Evolutionary conservation across 1,140 invertebrate species (phyloP), one percentile per base, ranked within the genome.

Genomic region (Galendromus occidentalis): DNA sequence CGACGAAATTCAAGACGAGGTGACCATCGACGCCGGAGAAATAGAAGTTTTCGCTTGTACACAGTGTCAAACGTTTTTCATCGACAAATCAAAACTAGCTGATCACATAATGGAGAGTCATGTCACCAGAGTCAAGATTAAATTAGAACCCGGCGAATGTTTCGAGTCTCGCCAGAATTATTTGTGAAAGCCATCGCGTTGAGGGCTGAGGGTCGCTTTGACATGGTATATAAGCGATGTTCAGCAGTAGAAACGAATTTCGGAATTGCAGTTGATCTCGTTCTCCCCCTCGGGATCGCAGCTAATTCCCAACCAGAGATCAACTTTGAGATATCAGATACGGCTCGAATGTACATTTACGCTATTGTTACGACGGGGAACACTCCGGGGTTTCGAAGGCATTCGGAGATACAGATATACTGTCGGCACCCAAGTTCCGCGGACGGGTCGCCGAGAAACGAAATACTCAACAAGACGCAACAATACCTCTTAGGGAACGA

Each of bases 41-140:
- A 33, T 59, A 1, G 51, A 59, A 25, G 33, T 59, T 25, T 59
- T 59, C 25, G 51, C 51, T 33, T 59, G 51, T 59, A 25, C 51
- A 18, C 51, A 59, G 22, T 59, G 51, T 25, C 25, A 59, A 29
- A 59, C 51, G 12, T 59, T 59, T 33, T 59, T 59, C 51, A 33
- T 59, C 25, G 22, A 25, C 2, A 25, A 59, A 33, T 17, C 22
- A 33, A 59, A 59, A 25, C 33, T 59, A 17, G 22, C 51, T 14
- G 25, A 25, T 1, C 51, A 59, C 22, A 59, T 59, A 17, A 33
- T 59, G 25, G 51, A 59, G 2, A 9, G n/a, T 20, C 51, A 59
- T 22, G 51, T 59, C 1, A 59, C 17, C 51, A 59, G 25, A 59
- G 51, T 59, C 25, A 59, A 22, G 9, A 59, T 59, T 17, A 25